Evolutionary conservation across 2,888 invertebrate genomes (phyloP).

Genomic region (Hypolimnas misippus): DNA sequence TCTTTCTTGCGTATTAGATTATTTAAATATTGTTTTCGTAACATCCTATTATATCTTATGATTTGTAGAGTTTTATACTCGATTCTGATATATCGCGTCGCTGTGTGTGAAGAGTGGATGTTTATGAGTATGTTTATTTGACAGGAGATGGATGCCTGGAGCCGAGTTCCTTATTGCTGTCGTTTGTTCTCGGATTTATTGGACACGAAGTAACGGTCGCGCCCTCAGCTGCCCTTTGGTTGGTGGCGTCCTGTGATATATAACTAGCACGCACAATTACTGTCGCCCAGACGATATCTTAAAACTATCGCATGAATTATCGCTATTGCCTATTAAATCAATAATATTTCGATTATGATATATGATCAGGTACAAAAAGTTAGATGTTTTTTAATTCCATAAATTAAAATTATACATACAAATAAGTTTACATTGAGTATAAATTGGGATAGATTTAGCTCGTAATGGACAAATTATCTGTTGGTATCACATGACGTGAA

Average conservation of each 20-base stretch:
- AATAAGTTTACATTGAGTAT: too few relatives aligned
- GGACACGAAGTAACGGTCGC: conserved; percentile 77
- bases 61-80: conserved; percentile 32
- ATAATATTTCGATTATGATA: not conserved
- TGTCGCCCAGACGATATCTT: conserved; percentile 15
- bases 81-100: conserved; percentile 69
- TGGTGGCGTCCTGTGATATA: conserved; percentile 29
- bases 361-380: too few relatives aligned
- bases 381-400: too few relatives aligned
- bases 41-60: not conserved
- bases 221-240: conserved; percentile 41
- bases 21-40: conserved; percentile 47
- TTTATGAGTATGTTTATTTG: conserved; percentile 51
- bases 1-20: conserved; percentile 58
- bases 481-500: not conserved
- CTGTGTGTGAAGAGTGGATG: conserved; percentile 41
- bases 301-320: not conserved
- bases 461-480: too few relatives aligned
- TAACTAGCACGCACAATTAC: conserved; percentile 11
- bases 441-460: too few relatives aligned
- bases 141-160: conserved; percentile 74
- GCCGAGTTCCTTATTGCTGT: conserved; percentile 70
- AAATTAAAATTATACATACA: too few relatives aligned
- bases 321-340: not conserved
- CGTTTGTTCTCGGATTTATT: conserved; percentile 79